A percentile compares a stretch with the other conserved stretches of the same genome.
These are phyloP conservation scores for Periparus ater DNA, from an alignment of 2,797 vertebrate genomes.

Conservation along the genomic window DNA sequence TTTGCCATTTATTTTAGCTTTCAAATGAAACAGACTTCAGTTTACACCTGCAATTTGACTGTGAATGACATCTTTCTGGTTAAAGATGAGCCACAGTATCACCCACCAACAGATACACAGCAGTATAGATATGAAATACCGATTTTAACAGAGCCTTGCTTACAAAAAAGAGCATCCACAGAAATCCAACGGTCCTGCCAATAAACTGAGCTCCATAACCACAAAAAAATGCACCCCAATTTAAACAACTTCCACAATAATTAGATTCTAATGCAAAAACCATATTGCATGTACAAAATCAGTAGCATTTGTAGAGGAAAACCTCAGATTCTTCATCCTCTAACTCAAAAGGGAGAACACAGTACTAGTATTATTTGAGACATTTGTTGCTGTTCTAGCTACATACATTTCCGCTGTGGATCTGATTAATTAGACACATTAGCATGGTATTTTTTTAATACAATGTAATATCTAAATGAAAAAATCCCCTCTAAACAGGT, in stretches of 20 bases:
- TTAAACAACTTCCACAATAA: neutral
- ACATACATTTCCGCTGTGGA: neutral
- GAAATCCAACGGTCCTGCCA: neutral
- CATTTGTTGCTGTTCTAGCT: neutral
- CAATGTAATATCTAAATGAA: neutral
- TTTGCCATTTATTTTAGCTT: neutral
- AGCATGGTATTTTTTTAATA: neutral
- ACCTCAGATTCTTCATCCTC: neutral
- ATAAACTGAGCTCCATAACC: neutral
- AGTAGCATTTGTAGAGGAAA: neutral
- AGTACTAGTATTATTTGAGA: neutral
- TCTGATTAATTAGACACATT: neutral
- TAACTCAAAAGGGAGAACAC: neutral
- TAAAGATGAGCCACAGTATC: neutral
- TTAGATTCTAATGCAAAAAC: neutral
- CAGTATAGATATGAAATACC: accelerated
- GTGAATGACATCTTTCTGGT: neutral
- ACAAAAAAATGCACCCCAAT: neutral
- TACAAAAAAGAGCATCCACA: neutral
- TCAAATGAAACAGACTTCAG: neutral
- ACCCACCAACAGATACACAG: neutral
- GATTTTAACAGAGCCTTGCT: neutral
- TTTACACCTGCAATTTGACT: neutral
- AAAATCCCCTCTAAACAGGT: neutral
- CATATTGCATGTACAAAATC: neutral